Conservation (phyloP, 2,113 vertebrate species). For the Pelmatolapia mariae region DNA sequence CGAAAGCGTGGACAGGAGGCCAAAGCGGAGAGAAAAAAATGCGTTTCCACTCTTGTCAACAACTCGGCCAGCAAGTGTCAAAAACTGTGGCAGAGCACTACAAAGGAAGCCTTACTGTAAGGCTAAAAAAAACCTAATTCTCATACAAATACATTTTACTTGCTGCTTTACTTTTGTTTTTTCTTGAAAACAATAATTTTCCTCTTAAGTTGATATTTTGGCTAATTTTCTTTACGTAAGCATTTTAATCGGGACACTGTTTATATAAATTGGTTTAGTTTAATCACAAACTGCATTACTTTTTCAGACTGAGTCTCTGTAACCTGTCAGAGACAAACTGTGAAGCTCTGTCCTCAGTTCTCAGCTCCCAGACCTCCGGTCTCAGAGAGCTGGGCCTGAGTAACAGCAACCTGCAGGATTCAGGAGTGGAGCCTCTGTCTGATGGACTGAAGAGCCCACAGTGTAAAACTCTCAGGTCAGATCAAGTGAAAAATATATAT, state of each 20-base stretch:
- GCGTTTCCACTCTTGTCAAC: no score
- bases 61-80: no score
- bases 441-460: fast-evolving
- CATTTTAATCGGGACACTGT: background rate
- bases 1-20: no score
- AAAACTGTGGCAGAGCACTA: fast-evolving
- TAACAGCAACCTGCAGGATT: background rate
- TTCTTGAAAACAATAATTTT: fast-evolving
- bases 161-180: fast-evolving
- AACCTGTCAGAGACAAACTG: background rate
- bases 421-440: fast-evolving
- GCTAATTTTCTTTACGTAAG: fast-evolving
- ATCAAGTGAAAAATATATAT: fast-evolving
- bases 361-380: fast-evolving
- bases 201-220: fast-evolving
- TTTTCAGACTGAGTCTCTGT: background rate
- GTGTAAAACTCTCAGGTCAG: background rate
- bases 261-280: fast-evolving
- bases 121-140: no score
- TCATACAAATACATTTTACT: no score
- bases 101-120: no score
- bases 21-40: no score
- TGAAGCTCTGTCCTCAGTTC: background rate
- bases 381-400: fast-evolving
- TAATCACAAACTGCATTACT: background rate